phyloP scores from a whole-genome alignment of 2,113 vertebrate species.

The Paedocypris sp. region DNA sequence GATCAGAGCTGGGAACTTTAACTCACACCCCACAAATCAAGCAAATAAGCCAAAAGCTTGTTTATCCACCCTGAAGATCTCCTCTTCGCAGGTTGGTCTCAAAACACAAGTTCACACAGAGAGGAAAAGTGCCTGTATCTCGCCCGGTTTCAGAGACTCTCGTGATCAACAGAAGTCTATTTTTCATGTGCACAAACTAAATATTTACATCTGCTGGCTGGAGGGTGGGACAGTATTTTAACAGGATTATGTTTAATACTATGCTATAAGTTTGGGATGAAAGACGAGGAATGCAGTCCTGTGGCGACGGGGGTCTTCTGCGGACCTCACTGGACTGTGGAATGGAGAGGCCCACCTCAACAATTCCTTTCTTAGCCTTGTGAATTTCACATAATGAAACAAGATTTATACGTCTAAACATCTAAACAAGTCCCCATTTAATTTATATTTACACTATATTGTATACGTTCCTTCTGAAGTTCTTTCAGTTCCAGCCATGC shows the following conservation, averaged over 20 bases:
- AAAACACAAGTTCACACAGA: background rate
- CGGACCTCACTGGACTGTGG: no score
- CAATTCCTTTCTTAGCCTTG: no score
- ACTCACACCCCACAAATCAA: background rate
- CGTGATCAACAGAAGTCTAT: conserved; percentile 1
- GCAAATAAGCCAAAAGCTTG: background rate
- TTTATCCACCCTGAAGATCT: background rate
- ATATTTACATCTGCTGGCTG: background rate
- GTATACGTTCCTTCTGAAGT: no score
- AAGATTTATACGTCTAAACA: no score
- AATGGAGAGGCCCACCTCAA: no score
- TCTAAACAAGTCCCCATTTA: no score
- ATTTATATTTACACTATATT: no score
- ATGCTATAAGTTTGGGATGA: no score
- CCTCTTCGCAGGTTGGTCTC: background rate
- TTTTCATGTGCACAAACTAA: background rate
- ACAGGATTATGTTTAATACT: background rate
- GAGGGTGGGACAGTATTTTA: background rate
- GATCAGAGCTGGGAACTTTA: background rate
- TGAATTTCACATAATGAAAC: no score
- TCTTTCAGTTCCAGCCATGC: no score
- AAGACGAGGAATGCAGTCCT: no score
- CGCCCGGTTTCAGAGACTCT: background rate
- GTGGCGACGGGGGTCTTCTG: no score
- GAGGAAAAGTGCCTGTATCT: background rate